phyloP scores from a whole-genome alignment of 92 coral and sea anemone species.

The Diadumene lineata region DNA sequence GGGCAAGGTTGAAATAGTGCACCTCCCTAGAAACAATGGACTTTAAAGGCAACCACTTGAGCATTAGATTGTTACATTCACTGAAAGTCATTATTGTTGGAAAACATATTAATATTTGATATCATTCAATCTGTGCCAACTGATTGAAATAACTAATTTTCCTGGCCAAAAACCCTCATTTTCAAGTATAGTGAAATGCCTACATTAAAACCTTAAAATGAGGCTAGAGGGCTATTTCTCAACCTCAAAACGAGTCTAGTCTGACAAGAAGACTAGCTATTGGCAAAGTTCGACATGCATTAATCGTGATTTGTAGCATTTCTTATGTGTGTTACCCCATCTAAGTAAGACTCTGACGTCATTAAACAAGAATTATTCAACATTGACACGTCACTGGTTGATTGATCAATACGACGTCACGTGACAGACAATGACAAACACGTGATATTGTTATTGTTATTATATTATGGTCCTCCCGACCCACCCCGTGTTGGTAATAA shows the following conservation, averaged over 20 bases:
- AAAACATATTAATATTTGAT: not conserved
- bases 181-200: too few species aligned
- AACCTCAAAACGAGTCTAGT: not conserved
- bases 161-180: not conserved
- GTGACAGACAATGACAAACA: constrained; percentile 46
- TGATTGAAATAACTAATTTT: not conserved
- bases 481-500: constrained; percentile 44
- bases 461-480: constrained; percentile 20
- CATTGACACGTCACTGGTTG: constrained; percentile 17
- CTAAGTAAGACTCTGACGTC: constrained; percentile 12
- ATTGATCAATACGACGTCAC: constrained; percentile 35
- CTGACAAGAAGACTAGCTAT: not conserved
- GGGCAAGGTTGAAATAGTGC: not conserved
- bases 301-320: too few species aligned
- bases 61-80: not conserved
- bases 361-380: constrained; percentile 1
- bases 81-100: too few species aligned
- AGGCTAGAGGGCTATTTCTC: not conserved
- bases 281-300: too few species aligned
- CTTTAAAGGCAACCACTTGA: not conserved
- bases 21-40: not conserved
- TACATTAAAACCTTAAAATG: not conserved
- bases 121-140: not conserved
- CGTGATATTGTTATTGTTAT: constrained; percentile 14
- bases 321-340: constrained; percentile 24